Evolutionary conservation across 92 coral and sea anemone species (phyloP), one percentile per base, ranked within the genome.

Genomic region (Epizoanthus ramosus): DNA sequence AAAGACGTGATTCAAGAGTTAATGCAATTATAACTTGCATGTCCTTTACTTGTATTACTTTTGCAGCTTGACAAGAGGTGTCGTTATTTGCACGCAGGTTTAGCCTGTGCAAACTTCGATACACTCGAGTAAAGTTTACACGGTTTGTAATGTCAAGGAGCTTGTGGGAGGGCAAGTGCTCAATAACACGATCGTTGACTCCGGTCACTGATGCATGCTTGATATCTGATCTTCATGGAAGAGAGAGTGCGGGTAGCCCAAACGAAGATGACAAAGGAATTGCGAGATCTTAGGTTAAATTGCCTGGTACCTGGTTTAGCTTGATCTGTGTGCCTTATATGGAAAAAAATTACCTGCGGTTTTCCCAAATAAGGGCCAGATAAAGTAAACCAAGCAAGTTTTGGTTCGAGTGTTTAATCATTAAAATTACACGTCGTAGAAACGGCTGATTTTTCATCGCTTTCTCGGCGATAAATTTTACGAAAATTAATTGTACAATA

Each of bases 351-450:
- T 84, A 93, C 98, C 98, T 84, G 98, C 60, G 18, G 59, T 14
- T 77, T 63, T 60, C 57, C 95, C 95, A 93, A 89, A 91, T 85
- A 82, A 33, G 84, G 97, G 57, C 41, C 75, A 83, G 80, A 83
- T 90, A 89, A 86, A 88, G 84, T 87, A 85, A 87, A 75, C 92
- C 85, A 77, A 71, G 80, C 73, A 88, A 69, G 83, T 81, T 81
- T 60, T 81, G 74, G 79, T 63, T 83, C 72, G 61, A 60, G 93
- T 85, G 85, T 90, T 93, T 88, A 93, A 93, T 93, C 92, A 90
- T 92, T 89, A 91, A 90, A 61, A 85, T 77, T 74, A 92, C 95
- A 92, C 95, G 95, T 92, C 65, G 93, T 65, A 85, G 71, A 74
- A 73, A 76, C 71, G 64, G 24, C 77, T 54, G 56, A 63, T 66